Conservation (phyloP, 2,888 invertebrate genomes). For the Stenotaenia linearis region DNA sequence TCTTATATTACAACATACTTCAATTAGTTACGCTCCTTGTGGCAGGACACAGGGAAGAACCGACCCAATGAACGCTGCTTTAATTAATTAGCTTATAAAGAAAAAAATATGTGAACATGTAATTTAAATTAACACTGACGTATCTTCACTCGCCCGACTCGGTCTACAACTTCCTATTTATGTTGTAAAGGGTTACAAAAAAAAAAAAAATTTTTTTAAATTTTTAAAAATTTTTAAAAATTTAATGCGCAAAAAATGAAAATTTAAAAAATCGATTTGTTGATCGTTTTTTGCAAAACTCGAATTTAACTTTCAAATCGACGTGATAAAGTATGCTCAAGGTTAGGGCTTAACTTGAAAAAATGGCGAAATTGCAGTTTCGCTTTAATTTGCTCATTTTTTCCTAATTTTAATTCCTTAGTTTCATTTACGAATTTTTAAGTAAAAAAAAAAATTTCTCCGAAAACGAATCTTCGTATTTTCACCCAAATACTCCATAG, state of each 20-base stretch:
- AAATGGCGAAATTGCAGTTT: background rate
- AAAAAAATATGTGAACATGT: conserved; percentile 20
- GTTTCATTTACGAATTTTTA: background rate
- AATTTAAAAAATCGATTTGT: background rate
- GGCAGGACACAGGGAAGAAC: background rate
- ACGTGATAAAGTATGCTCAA: background rate
- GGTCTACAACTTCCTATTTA: conserved; percentile 1
- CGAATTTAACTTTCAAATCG: background rate
- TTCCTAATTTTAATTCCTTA: too few species aligned
- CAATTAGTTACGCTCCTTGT: conserved; percentile 6
- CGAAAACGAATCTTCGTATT: background rate
- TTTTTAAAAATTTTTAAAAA: background rate
- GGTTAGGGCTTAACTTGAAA: background rate
- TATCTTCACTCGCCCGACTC: conserved; percentile 3
- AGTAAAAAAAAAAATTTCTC: background rate
- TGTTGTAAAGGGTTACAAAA: background rate
- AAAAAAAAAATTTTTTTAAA: background rate
- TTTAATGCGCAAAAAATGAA: background rate
- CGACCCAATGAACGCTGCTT: conserved; percentile 8
- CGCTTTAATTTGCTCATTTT: background rate
- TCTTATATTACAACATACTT: background rate
- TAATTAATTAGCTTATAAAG: conserved; percentile 7
- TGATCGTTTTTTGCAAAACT: background rate
- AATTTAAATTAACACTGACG: conserved; percentile 19
- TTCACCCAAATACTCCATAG: background rate